Conservation (phyloP, 1,140 invertebrate genomes). For the Lethocerus indicus region DNA sequence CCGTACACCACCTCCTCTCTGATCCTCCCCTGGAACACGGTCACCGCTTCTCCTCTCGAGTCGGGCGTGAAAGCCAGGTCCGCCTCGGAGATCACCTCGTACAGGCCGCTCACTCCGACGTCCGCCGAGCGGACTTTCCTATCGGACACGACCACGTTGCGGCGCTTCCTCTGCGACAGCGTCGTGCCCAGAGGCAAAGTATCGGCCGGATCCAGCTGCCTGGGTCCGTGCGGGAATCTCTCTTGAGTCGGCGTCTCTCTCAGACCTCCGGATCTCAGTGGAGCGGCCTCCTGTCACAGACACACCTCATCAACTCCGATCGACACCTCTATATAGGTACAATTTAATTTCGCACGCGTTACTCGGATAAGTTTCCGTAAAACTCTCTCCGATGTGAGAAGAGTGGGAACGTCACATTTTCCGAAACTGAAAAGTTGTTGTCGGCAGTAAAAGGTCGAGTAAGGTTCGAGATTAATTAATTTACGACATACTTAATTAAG, state of each 20-base stretch:
- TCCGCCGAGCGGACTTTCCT: slow-evolving; percentile 59
- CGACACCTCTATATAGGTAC: too few relatives aligned
- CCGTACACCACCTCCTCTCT: slow-evolving; percentile 77
- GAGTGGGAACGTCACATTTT: too few relatives aligned
- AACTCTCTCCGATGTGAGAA: too few relatives aligned
- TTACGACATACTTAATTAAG: too few relatives aligned
- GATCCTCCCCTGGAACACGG: slow-evolving; percentile 47
- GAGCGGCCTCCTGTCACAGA: slow-evolving; percentile 7
- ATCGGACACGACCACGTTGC: slow-evolving; percentile 50
- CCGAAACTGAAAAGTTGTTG: too few relatives aligned
- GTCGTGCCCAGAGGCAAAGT: slow-evolving; percentile 17
- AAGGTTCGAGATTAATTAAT: too few relatives aligned
- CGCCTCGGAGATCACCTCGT: slow-evolving; percentile 77
- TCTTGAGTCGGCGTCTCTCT: slow-evolving; percentile 38
- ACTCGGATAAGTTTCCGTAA: too few relatives aligned
- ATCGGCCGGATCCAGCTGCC: slow-evolving; percentile 44
- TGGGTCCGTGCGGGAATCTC: slow-evolving; percentile 64
- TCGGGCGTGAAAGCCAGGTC: slow-evolving; percentile 82
- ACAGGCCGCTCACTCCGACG: slow-evolving; percentile 69
- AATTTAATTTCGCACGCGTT: too few relatives aligned
- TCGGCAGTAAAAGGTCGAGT: too few relatives aligned
- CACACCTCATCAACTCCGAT: too few relatives aligned
- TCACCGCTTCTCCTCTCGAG: slow-evolving; percentile 56
- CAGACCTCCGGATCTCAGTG: slow-evolving; percentile 13
- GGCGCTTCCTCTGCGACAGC: slow-evolving; percentile 27